Evolutionary conservation across 2,888 invertebrate genomes (phyloP), one percentile per base, ranked within the genome.

Genomic region (Miltochrista miniata): DNA sequence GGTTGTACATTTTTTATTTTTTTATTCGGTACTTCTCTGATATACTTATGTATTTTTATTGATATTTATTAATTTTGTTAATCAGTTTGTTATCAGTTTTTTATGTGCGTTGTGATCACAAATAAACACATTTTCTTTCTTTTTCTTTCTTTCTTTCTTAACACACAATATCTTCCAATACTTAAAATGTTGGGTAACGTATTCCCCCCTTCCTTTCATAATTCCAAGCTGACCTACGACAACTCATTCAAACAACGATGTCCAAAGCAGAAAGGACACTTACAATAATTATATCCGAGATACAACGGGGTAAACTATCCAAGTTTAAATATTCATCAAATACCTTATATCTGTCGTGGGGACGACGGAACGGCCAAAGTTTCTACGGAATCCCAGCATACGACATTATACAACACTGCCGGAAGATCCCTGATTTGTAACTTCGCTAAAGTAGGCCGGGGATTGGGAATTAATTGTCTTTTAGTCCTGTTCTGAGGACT

Each of bases 381-480:
- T 67, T 67, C 18, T 35, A 13, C 35, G 58, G 64, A 64, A 67
- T 67, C 60, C 64, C 47, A 50, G 59, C 61, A 59, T 66, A 64
- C 54, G 64, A 61, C 64, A 62, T 66, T 68, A 64, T 67, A 67
- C 66, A 56, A 65, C n/a, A n/a, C 55, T 61, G 64, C 51, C 66
- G 56, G 55, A 62, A 69, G 61, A 73, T 65, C 76, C 74, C 74
- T 77, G 80, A 82, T 81, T 80, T 81, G 78, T 73, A 80, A 83
- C 77, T 82, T 74, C 42, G 53, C 60, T 53, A 70, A 72, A 72
- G 69, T 69, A 68, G 64, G 64, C 54, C 61, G 64, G 61, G 46
- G 72, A 79, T 80, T 70, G 72, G 48, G 70, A 74, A 81, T 80
- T 80, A 81, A 81, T 83, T 79, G 80, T 79, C 71, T 76, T 72